Base-by-base conservation (phyloP, 2,888 invertebrate genomes). In the Hydroisotoma schaefferi region DNA sequence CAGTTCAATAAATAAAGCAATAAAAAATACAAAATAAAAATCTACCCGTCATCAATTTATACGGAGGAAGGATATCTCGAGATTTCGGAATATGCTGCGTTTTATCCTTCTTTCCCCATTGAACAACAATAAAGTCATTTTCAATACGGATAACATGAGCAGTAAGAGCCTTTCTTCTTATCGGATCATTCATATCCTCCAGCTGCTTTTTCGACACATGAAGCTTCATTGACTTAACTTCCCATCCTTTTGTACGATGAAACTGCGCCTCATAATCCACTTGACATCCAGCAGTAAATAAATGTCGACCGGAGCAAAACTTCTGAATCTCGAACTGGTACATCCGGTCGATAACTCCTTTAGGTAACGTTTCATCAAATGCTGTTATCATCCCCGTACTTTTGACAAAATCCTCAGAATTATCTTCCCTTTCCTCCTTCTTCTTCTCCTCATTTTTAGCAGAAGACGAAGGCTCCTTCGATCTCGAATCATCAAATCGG, bases 291-390 rank as follows among this genome's bases (percentile, higher is more conserved):
- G 52, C 48, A 15, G 57, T 37, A 5, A 61, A 61, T 2, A 27
- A 23, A 12, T 33, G 48, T 12, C 40, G 18, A 12, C 40, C 40
- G 18, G 54, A 20, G 27, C 59, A 59, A 49, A 64, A 67, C 8
- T 58, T 44, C 0, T 25, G 40, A 27, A 62, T 61, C 10, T 63
- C 52, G 27, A 71, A 67, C n/a, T 48, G 6, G 47, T 65, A 68
- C 10, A 15, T 51, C 6, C 67, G 58, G 25, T 71, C 68, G 8
- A 71, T 69, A 1, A 67, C 54, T 4, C 68, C 71, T 18, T 51
- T 60, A 0, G 49, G 22, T 20, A 58, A 49, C 3, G 43, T 49
- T 1, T 46, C 40, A 22, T 69, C 64, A n/a, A 71, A 55, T 0
- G 37, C 29, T 12, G 71, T 65, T 2, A 71, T 66, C 18, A 26